Percentiles rank a stretch among this genome's conserved stretches.
Conservation (phyloP, 2,888 invertebrate species). For the Tanypteryx hageni region DNA sequence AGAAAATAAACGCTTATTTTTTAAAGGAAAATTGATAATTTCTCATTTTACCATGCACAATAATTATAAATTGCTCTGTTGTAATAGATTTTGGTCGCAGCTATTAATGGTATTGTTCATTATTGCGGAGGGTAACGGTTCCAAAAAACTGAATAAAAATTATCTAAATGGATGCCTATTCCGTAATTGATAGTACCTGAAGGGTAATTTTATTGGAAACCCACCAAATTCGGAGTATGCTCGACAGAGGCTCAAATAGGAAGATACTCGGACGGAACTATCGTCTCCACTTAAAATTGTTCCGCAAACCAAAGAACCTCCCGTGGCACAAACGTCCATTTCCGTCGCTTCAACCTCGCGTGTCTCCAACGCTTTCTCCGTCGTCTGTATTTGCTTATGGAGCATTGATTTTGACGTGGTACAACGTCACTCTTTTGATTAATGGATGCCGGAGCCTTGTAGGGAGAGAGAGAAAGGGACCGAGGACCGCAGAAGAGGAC, state of each 20-base stretch:
- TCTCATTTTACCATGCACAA: too few relatives aligned
- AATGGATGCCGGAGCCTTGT: slow-evolving; percentile 43
- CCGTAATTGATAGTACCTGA: too few relatives aligned
- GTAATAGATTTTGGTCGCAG: too few relatives aligned
- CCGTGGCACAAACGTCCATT: neutral
- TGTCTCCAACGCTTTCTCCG: slow-evolving; percentile 35
- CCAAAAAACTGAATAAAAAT: too few relatives aligned
- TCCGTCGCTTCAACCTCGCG: too few relatives aligned
- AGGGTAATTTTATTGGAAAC: neutral
- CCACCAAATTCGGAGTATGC: neutral
- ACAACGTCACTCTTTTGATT: slow-evolving; percentile 58
- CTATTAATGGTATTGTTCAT: too few relatives aligned
- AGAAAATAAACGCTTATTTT: too few relatives aligned
- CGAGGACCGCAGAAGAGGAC: too few relatives aligned
- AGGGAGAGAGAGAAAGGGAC: neutral
- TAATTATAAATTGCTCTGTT: too few relatives aligned
- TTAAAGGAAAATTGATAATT: too few relatives aligned
- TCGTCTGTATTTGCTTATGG: slow-evolving; percentile 36
- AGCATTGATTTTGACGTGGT: slow-evolving; percentile 54
- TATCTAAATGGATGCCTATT: too few relatives aligned
- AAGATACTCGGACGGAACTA: neutral
- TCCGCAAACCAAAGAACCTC: slow-evolving; percentile 18
- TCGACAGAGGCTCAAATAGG: neutral
- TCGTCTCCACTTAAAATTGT: neutral
- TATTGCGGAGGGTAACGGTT: too few relatives aligned